Evolutionary conservation across 2,888 invertebrate genomes (phyloP).

Genomic region (Catocala fraxini): DNA sequence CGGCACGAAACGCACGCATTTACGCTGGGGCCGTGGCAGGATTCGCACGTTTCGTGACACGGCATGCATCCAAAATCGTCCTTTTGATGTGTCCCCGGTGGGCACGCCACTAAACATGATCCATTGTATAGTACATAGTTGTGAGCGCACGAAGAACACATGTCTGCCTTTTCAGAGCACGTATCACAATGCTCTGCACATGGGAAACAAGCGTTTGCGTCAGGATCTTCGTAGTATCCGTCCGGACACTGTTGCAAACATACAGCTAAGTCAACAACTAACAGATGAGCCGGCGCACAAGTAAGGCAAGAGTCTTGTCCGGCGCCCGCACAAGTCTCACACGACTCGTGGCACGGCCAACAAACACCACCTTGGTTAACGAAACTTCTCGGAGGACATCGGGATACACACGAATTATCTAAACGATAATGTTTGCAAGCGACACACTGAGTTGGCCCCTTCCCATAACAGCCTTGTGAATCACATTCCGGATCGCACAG

Average conservation of each 20-base stretch:
- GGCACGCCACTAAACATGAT: conserved; percentile 95
- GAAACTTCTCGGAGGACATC: conserved; percentile 94
- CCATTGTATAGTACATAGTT: conserved; percentile 94
- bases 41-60: conserved; percentile 93
- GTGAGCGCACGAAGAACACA: conserved; percentile 95
- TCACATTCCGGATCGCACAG: conserved; percentile 94
- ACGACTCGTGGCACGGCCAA: conserved; percentile 96
- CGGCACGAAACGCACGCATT: conserved; percentile 94
- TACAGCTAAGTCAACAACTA: conserved; percentile 94
- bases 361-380: conserved; percentile 94
- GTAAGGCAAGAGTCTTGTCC: conserved; percentile 95
- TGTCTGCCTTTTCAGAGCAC: conserved; percentile 94
- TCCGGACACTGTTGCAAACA: conserved; percentile 96
- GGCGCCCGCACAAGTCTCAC: conserved; percentile 95
- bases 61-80: conserved; percentile 94
- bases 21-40: conserved; percentile 93
- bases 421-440: conserved; percentile 94
- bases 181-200: conserved; percentile 96
- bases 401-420: conserved; percentile 94
- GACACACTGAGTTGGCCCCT: conserved; percentile 94
- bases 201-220: conserved; percentile 93
- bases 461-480: conserved; percentile 93
- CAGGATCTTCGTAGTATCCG: conserved; percentile 94
- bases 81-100: conserved; percentile 93
- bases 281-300: conserved; percentile 94